Base-by-base conservation (phyloP, 2,113 vertebrate genomes). In the Dolichallabes microphthalmus region DNA sequence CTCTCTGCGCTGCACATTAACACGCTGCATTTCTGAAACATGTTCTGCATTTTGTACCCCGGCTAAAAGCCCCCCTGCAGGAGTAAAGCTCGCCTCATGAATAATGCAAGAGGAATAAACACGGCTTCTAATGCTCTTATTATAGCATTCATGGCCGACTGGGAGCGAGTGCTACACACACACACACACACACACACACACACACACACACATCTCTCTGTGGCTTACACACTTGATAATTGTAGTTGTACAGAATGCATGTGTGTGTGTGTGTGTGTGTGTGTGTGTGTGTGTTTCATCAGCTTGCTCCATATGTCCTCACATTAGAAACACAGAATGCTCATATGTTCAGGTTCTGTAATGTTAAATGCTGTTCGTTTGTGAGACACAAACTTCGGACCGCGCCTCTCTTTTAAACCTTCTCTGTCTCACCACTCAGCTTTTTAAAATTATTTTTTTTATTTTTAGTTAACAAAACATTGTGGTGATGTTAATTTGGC, bases 81-180 rank as follows among this genome's bases (percentile, higher is more conserved):
- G 84, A 88, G 85, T n/a, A 61, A 79, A 71, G 88, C 76, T 58
- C 63, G 39, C 53, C 0, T 13, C 85, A 85, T 88, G 88, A 87
- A 89, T 89, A 79, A 89, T 82, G 20, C 85, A 89, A 82, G 52
- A 87, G 86, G 74, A 74, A 75, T 89, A 89, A 89, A 87, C 88
- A 89, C 58, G 69, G 74, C 80, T 61, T 78, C 86, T 87, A 87
- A 87, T 82, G 83, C 80, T 85, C 64, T 85, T 82, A 89, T 89
- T 80, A 89, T 82, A 87, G 74, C 58, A 17, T 61, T 82, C 79
- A 64, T 83, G 58, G 63, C 79, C n/a, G 25, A 64, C 55, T 74
- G 69, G 83, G 30, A 84, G 57, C 22, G 22, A 22, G 64, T 5
- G 50, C 78, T 61, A 76, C 52, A 57, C 75, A 77, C 75, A 57